Evolutionary conservation across 2,113 vertebrate genomes (phyloP).

Genomic region (Channa maculata): DNA sequence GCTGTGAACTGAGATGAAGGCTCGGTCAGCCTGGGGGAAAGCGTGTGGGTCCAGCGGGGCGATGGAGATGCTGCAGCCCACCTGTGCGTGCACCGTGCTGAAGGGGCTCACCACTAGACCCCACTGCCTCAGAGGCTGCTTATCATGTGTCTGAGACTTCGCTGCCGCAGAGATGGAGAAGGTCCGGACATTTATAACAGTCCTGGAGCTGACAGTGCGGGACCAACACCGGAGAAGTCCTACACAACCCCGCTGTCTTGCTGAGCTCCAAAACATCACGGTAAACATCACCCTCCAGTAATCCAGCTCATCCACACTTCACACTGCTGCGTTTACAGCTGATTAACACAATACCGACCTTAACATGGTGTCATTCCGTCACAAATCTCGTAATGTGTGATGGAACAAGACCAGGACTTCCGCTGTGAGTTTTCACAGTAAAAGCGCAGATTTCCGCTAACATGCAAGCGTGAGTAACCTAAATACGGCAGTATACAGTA

Average conservation of each 20-base stretch:
- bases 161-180: slow-evolving; percentile 47
- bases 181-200: background rate
- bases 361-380: background rate
- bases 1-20: slow-evolving; percentile 81
- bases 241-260: slow-evolving; percentile 23
- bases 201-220: background rate
- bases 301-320: background rate
- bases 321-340: background rate
- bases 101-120: slow-evolving; percentile 85
- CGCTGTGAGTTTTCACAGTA: slow-evolving; percentile 41
- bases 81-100: slow-evolving; percentile 80
- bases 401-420: background rate
- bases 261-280: slow-evolving; percentile 57
- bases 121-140: slow-evolving; percentile 80
- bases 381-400: no score
- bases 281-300: background rate
- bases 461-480: no score
- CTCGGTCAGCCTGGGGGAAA: slow-evolving; percentile 84
- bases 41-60: slow-evolving; percentile 85
- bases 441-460: background rate
- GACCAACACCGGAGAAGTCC: slow-evolving; percentile 43
- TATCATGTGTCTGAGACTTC: background rate
- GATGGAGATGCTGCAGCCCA: slow-evolving; percentile 87
- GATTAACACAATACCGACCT: background rate
- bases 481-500: no score